Evolutionary conservation across 2,888 invertebrate species (phyloP).

Genomic region (Agriopis aurantiaria): DNA sequence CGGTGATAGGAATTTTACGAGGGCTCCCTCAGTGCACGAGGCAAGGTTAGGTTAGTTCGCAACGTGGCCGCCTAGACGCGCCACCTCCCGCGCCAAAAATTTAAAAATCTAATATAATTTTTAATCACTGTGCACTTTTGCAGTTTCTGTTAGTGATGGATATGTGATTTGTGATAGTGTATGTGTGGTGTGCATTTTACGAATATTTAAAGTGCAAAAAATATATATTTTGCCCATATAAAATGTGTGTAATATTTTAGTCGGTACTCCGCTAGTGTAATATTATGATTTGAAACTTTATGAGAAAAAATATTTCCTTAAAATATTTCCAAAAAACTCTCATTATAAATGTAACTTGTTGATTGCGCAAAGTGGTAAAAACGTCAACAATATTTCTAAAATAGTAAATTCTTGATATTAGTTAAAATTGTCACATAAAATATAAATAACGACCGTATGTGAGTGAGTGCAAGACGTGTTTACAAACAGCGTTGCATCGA

Average conservation of each 20-base stretch:
- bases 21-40: slow-evolving; percentile 68
- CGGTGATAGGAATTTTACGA: slow-evolving; percentile 62
- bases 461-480: slow-evolving; percentile 67
- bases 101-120: slow-evolving; percentile 40
- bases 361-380: slow-evolving; percentile 36
- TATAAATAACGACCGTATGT: slow-evolving; percentile 13
- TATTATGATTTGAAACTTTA: background rate
- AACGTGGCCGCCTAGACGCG: slow-evolving; percentile 80
- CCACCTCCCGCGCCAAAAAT: slow-evolving; percentile 68
- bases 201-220: too few relatives aligned
- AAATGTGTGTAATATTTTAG: too few relatives aligned
- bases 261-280: too few relatives aligned
- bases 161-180: slow-evolving; percentile 13
- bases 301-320: background rate
- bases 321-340: background rate
- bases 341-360: slow-evolving; percentile 57
- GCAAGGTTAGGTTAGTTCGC: slow-evolving; percentile 84
- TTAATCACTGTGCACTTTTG: background rate
- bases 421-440: slow-evolving; percentile 17
- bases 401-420: slow-evolving; percentile 9
- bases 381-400: background rate
- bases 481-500: slow-evolving; percentile 85
- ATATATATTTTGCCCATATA: too few relatives aligned
- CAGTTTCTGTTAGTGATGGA: background rate
- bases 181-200: slow-evolving; percentile 17